These are phyloP conservation scores for Antidorcas marsupialis DNA, from an alignment of 2,113 vertebrate species.

Conservation along the genomic window DNA sequence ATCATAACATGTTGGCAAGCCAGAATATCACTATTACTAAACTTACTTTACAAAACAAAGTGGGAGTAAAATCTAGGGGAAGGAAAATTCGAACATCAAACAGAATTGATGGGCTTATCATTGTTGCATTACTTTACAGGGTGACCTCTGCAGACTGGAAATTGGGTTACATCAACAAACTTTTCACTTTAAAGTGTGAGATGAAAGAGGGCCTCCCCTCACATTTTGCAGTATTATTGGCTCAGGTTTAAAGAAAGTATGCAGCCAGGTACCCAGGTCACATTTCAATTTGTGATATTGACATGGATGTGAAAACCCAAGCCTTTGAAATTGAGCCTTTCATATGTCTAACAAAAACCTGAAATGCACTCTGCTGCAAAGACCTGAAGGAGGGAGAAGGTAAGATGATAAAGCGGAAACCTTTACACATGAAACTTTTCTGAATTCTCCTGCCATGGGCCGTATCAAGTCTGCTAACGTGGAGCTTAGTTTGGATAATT, in stretches of 20 bases:
- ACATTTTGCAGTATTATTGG: conserved; percentile 74
- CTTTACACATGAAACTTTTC: conserved; percentile 38
- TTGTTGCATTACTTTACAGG: conserved; percentile 72
- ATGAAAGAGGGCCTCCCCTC: conserved; percentile 79
- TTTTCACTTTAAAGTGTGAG: conserved; percentile 80
- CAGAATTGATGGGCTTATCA: conserved; percentile 67
- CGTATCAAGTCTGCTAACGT: conserved; percentile 56
- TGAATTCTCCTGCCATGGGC: conserved; percentile 60
- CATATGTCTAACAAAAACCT: conserved; percentile 73
- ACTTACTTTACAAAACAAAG: conserved; percentile 59
- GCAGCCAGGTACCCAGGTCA: conserved; percentile 81
- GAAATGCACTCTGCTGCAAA: conserved; percentile 66
- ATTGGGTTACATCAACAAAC: conserved; percentile 85
- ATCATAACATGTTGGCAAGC: conserved; percentile 50
- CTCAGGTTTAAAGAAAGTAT: conserved; percentile 85
- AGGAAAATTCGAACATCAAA: conserved; percentile 72
- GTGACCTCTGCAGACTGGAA: conserved; percentile 83
- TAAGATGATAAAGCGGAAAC: conserved; percentile 76
- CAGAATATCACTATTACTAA: conserved; percentile 69
- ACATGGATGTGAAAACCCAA: conserved; percentile 77
- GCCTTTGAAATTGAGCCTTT: conserved; percentile 85
- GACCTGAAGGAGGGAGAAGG: conserved; percentile 71
- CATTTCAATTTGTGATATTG: conserved; percentile 78
- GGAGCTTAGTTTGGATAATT: conserved; percentile 65
- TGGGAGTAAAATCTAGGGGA: not conserved